Percentiles rank a stretch among this genome's conserved stretches.
These are phyloP conservation scores for Phorcus lineatus DNA, from an alignment of 2,888 invertebrate genomes.

Conservation along the genomic window DNA sequence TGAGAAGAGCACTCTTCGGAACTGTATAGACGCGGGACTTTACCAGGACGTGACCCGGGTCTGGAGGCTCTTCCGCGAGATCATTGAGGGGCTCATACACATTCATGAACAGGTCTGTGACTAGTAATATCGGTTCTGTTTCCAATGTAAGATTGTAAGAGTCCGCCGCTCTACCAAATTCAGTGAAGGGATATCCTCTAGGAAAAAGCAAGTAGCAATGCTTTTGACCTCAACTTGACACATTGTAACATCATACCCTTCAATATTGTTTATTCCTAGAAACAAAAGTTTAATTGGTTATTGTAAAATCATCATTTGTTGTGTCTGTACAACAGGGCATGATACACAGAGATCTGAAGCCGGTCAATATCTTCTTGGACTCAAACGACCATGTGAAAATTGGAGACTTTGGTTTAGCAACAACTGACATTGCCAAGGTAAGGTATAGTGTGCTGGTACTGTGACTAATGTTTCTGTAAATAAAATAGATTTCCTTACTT, in stretches of 20 bases:
- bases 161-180: too few relatives aligned
- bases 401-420: constrained; percentile 97
- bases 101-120: constrained; percentile 90
- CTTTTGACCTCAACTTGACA: too few relatives aligned
- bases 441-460: neutral
- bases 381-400: constrained; percentile 94
- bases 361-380: constrained; percentile 95
- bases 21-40: constrained; percentile 87
- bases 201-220: too few relatives aligned
- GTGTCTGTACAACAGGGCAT: constrained; percentile 81
- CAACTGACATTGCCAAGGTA: constrained; percentile 80
- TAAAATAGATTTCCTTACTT: too few relatives aligned
- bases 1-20: constrained; percentile 90
- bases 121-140: too few relatives aligned
- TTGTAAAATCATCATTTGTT: neutral
- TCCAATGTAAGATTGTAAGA: too few relatives aligned
- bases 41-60: constrained; percentile 86
- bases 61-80: constrained; percentile 95
- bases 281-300: neutral
- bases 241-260: too few relatives aligned
- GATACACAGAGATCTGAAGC: constrained; percentile 77
- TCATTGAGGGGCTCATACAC: constrained; percentile 91
- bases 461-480: too few relatives aligned
- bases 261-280: too few relatives aligned
- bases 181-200: too few relatives aligned